phyloP scores from a whole-genome alignment of 2,888 invertebrate genomes.

The Tholera decimalis region DNA sequence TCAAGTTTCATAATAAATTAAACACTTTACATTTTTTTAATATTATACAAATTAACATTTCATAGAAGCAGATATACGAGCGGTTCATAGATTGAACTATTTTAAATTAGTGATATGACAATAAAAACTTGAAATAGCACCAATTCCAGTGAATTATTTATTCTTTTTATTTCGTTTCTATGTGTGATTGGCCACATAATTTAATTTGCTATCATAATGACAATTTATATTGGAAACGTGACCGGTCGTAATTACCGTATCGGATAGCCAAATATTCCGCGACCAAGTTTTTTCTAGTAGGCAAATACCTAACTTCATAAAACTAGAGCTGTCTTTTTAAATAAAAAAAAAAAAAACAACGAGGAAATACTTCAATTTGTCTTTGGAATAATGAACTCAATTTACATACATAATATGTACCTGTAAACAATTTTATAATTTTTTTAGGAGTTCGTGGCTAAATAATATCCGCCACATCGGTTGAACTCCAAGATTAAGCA shows the following conservation, averaged over 20 bases:
- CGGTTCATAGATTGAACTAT: no score
- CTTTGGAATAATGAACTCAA: slow-evolving; percentile 19
- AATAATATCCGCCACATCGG: no score
- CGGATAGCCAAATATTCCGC: slow-evolving; percentile 77
- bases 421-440: background rate
- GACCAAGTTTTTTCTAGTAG: slow-evolving; percentile 54
- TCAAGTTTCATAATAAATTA: background rate
- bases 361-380: slow-evolving; percentile 29
- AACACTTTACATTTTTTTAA: background rate
- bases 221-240: slow-evolving; percentile 79
- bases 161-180: slow-evolving; percentile 28
- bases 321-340: slow-evolving; percentile 36
- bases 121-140: slow-evolving; percentile 14
- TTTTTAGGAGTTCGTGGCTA: no score
- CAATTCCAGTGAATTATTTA: slow-evolving; percentile 17
- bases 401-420: slow-evolving; percentile 8
- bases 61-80: no score
- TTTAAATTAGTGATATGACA: background rate
- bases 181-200: slow-evolving; percentile 57
- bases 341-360: slow-evolving; percentile 16
- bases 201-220: slow-evolving; percentile 72
- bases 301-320: slow-evolving; percentile 32
- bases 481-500: no score
- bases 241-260: slow-evolving; percentile 76
- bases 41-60: background rate